phyloP scores from a whole-genome alignment of 2,113 vertebrate genomes.

The Irena cyanogastra region DNA sequence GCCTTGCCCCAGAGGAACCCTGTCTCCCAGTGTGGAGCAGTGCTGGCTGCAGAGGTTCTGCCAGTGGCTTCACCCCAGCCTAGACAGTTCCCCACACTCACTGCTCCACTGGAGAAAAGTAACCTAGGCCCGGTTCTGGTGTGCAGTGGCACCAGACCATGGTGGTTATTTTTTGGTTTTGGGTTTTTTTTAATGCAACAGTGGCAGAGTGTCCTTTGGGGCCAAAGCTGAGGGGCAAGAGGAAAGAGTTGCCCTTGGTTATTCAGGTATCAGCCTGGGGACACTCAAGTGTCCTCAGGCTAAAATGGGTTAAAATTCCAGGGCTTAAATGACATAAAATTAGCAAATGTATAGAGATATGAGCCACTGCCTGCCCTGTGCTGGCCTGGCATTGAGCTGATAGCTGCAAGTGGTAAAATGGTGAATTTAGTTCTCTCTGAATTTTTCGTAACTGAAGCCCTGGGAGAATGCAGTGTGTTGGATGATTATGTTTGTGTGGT shows the following conservation, averaged over 20 bases:
- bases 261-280: not conserved
- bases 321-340: not conserved
- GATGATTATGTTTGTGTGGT: not conserved
- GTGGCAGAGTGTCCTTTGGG: not conserved
- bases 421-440: not conserved
- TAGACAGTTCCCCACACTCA: too few species aligned
- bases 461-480: not conserved
- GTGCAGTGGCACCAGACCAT: too few species aligned
- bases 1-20: too few species aligned
- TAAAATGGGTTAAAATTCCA: not conserved
- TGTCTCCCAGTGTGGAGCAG: too few species aligned
- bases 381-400: not conserved
- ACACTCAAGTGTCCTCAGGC: not conserved
- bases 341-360: not conserved
- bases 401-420: not conserved
- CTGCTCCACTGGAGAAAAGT: too few species aligned
- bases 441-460: not conserved
- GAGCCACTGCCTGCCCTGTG: not conserved
- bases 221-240: not conserved
- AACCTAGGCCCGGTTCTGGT: too few species aligned
- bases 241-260: not conserved
- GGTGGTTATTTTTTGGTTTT: accelerated
- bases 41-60: too few species aligned
- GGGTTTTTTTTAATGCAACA: not conserved
- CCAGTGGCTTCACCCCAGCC: too few species aligned